phyloP scores from a whole-genome alignment of 2,888 invertebrate genomes.

The Automeris io region DNA sequence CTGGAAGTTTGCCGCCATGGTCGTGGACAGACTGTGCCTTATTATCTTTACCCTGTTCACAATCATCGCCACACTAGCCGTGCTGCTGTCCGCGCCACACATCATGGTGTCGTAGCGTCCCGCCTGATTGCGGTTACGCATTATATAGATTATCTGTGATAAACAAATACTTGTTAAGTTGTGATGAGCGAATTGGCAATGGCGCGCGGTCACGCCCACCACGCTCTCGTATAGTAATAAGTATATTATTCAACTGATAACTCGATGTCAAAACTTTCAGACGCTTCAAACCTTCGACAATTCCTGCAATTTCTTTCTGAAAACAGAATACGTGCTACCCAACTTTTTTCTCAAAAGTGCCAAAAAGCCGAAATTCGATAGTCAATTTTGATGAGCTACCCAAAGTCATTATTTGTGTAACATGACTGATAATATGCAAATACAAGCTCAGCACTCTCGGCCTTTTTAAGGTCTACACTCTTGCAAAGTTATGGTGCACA shows the following conservation, averaged over 20 bases:
- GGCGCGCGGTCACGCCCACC: slow-evolving; percentile 61
- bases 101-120: slow-evolving; percentile 92
- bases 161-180: slow-evolving; percentile 83
- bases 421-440: too few species aligned
- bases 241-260: slow-evolving; percentile 59
- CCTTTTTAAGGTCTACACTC: slow-evolving; percentile 45
- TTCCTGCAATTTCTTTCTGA: slow-evolving; percentile 40
- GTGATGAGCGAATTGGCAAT: slow-evolving; percentile 73
- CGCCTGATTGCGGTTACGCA: slow-evolving; percentile 72
- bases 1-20: slow-evolving; percentile 99
- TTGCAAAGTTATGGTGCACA: too few species aligned
- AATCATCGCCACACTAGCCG: slow-evolving; percentile 97
- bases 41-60: slow-evolving; percentile 99
- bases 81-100: slow-evolving; percentile 97
- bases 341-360: slow-evolving; percentile 28
- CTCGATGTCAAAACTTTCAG: slow-evolving; percentile 49
- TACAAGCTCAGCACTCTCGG: too few species aligned
- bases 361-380: slow-evolving; percentile 22
- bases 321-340: slow-evolving; percentile 27
- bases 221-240: slow-evolving; percentile 69
- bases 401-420: neutral
- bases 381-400: slow-evolving; percentile 13
- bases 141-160: slow-evolving; percentile 81
- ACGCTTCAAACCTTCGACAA: slow-evolving; percentile 42
- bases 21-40: slow-evolving; percentile 99